These are phyloP conservation scores for Octodonta nipae DNA, from an alignment of 2,888 invertebrate genomes.

Conservation along the genomic window DNA sequence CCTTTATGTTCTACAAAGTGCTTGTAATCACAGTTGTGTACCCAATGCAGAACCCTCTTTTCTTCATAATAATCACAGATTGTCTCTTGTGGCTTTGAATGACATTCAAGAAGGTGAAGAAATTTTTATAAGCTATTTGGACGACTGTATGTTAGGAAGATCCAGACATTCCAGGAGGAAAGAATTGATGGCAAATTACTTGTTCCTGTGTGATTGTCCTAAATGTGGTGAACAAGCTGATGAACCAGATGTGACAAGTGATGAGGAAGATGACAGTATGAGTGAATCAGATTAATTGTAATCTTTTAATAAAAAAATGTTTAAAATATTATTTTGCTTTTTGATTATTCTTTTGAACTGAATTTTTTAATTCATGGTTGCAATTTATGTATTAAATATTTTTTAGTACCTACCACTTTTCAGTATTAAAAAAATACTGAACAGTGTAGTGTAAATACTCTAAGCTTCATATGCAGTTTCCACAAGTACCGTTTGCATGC, in stretches of 20 bases:
- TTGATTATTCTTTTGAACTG: too few species aligned
- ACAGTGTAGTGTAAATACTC: too few species aligned
- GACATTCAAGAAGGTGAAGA: slow-evolving; percentile 72
- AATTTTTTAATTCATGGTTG: too few species aligned
- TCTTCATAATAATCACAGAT: slow-evolving; percentile 60
- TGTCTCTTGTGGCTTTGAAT: slow-evolving; percentile 57
- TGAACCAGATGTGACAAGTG: slow-evolving; percentile 72
- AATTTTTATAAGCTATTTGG: slow-evolving; percentile 80
- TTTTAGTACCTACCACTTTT: too few species aligned
- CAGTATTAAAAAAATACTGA: too few species aligned
- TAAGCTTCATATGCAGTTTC: too few species aligned
- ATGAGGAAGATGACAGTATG: slow-evolving; percentile 60
- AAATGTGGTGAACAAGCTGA: slow-evolving; percentile 61
- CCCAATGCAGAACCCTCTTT: slow-evolving; percentile 82
- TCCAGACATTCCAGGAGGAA: slow-evolving; percentile 81
- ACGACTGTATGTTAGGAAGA: slow-evolving; percentile 65
- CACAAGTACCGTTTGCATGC: too few species aligned
- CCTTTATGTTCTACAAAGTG: slow-evolving; percentile 71
- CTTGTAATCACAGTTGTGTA: slow-evolving; percentile 81
- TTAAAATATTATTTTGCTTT: too few species aligned
- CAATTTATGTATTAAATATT: too few species aligned
- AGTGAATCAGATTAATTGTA: too few species aligned
- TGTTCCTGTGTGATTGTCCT: slow-evolving; percentile 69
- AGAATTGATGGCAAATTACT: slow-evolving; percentile 61
- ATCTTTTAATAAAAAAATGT: too few species aligned